These are phyloP conservation scores for Invenusta paracnida DNA, from an alignment of 2,888 invertebrate species.

Conservation along the genomic window DNA sequence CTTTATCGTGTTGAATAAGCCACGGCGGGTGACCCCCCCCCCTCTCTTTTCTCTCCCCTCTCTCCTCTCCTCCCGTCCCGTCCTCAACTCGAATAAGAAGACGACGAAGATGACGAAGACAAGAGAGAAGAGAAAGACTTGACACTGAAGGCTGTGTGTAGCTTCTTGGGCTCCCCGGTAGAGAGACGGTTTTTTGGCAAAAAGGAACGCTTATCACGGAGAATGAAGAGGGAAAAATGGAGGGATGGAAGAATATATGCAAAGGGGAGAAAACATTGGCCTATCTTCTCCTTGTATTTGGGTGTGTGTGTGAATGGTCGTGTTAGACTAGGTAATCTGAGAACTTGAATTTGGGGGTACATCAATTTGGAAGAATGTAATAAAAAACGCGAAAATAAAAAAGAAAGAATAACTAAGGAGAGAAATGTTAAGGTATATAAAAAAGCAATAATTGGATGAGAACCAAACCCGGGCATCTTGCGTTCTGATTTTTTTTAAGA, in stretches of 20 bases:
- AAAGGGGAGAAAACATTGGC: neutral
- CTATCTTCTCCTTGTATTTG: too few species aligned
- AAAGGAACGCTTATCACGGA: slow-evolving; percentile 2
- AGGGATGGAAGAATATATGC: neutral
- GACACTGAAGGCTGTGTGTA: too few species aligned
- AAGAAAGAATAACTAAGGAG: neutral
- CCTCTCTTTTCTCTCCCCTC: too few species aligned
- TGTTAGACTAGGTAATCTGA: too few species aligned
- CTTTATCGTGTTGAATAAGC: slow-evolving; percentile 12
- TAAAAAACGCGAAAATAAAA: neutral
- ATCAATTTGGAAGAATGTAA: too few species aligned
- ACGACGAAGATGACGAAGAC: neutral
- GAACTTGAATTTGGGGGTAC: neutral
- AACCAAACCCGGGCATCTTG: neutral
- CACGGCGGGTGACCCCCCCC: neutral
- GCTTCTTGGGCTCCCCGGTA: too few species aligned
- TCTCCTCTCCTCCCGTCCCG: too few species aligned
- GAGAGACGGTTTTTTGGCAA: neutral
- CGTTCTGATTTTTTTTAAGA: neutral
- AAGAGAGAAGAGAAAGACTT: neutral
- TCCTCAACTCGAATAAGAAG: too few species aligned
- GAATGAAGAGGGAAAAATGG: neutral
- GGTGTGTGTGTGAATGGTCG: too few species aligned
- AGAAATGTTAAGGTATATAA: neutral
- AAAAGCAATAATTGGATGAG: neutral